Conservation (phyloP, 2,888 invertebrate species). For the Sarcophaga carnaria region DNA sequence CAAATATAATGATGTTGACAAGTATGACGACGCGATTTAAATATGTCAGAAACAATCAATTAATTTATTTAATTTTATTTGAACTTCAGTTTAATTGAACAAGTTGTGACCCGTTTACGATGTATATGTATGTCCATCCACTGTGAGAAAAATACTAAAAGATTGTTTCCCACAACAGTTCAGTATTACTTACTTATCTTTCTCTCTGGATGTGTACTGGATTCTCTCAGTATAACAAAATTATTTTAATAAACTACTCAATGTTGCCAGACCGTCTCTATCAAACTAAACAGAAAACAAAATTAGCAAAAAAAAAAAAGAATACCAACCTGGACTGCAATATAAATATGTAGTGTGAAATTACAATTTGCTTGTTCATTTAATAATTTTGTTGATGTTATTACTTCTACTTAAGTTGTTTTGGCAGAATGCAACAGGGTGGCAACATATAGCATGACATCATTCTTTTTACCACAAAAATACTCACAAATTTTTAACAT, state of each 20-base stretch:
- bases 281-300: neutral
- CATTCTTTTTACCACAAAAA: constrained; percentile 74
- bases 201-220: constrained; percentile 1
- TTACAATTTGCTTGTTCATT: too few relatives aligned
- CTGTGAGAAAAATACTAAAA: constrained; percentile 70
- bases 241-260: constrained; percentile 1
- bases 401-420: constrained; percentile 35
- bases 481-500: constrained; percentile 36
- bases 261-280: constrained; percentile 56
- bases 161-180: constrained; percentile 53
- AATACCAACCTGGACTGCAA: too few relatives aligned
- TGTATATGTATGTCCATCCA: constrained; percentile 65
- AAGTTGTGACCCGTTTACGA: constrained; percentile 69
- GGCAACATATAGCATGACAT: constrained; percentile 74
- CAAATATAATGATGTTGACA: constrained; percentile 25
- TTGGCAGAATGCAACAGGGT: constrained; percentile 58
- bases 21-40: constrained; percentile 30
- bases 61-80: constrained; percentile 70
- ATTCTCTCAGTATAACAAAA: constrained; percentile 12
- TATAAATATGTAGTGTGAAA: too few relatives aligned
- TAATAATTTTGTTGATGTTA: constrained; percentile 7
- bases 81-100: constrained; percentile 70
- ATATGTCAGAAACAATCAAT: constrained; percentile 66
- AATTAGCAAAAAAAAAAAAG: too few relatives aligned
- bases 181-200: constrained; percentile 12